Evolutionary conservation across 2,888 invertebrate species (phyloP).

Genomic region (Drosophila testacea): DNA sequence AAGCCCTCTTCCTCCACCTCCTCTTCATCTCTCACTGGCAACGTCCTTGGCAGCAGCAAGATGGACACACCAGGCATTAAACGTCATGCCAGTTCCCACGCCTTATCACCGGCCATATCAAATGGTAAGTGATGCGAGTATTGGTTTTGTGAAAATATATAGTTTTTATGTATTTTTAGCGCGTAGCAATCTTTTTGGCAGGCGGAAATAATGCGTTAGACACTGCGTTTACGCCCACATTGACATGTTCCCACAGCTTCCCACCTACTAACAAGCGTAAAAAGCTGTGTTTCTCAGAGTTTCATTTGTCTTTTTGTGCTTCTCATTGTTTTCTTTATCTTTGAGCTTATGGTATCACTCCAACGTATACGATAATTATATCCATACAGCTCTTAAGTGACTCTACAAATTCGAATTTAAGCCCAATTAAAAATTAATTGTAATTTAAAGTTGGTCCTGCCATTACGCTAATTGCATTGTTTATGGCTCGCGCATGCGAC

Average conservation of each 20-base stretch:
- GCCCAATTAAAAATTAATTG: slow-evolving; percentile 69
- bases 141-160: background rate
- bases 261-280: slow-evolving; percentile 30
- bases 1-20: slow-evolving; percentile 25
- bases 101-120: slow-evolving; percentile 62
- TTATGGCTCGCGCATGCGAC: slow-evolving; percentile 49
- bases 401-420: slow-evolving; percentile 47
- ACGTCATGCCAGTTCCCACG: slow-evolving; percentile 80
- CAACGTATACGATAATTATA: slow-evolving; percentile 53
- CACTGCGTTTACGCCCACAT: slow-evolving; percentile 20
- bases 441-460: slow-evolving; percentile 56
- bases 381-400: slow-evolving; percentile 45
- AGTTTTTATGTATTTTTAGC: slow-evolving; percentile 41
- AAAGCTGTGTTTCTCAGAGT: slow-evolving; percentile 35
- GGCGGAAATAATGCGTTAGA: slow-evolving; percentile 56
- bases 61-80: slow-evolving; percentile 69
- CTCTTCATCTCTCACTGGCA: slow-evolving; percentile 8
- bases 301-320: slow-evolving; percentile 31
- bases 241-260: slow-evolving; percentile 30
- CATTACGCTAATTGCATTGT: slow-evolving; percentile 49
- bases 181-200: slow-evolving; percentile 69
- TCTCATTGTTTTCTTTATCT: slow-evolving; percentile 13
- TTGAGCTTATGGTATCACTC: slow-evolving; percentile 19
- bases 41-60: background rate
- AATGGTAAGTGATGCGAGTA: slow-evolving; percentile 48